Conservation (phyloP, 2,888 invertebrate species). For the Hermaeophaga mercurialis region DNA sequence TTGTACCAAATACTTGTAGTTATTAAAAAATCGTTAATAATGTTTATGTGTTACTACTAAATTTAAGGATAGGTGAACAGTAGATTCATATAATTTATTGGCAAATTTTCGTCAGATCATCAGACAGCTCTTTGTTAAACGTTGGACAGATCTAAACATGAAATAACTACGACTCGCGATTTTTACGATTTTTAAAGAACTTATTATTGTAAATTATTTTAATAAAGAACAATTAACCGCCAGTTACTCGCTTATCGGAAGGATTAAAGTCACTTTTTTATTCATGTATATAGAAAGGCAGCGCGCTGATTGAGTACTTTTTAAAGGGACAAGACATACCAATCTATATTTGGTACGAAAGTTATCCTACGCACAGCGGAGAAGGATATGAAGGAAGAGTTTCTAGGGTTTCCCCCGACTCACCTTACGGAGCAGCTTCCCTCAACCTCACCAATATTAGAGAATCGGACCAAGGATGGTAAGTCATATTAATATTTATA, state of each 20-base stretch:
- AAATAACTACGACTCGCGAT: too few relatives aligned
- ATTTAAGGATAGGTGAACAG: too few relatives aligned
- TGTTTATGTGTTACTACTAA: too few relatives aligned
- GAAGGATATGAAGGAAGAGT: slow-evolving; percentile 93
- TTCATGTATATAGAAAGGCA: slow-evolving; percentile 40
- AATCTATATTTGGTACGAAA: slow-evolving; percentile 98
- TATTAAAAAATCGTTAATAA: too few relatives aligned
- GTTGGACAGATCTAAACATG: too few relatives aligned
- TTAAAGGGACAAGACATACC: slow-evolving; percentile 92
- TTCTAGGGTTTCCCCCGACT: slow-evolving; percentile 85
- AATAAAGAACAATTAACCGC: neutral
- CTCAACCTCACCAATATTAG: slow-evolving; percentile 94
- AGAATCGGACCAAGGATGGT: slow-evolving; percentile 96
- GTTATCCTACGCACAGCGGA: slow-evolving; percentile 95
- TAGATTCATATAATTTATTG: too few relatives aligned
- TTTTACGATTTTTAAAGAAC: too few relatives aligned
- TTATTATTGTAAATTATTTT: too few relatives aligned
- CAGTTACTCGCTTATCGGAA: slow-evolving; percentile 15
- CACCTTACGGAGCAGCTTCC: slow-evolving; percentile 88
- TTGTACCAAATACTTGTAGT: too few relatives aligned
- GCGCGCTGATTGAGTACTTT: slow-evolving; percentile 51
- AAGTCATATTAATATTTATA: slow-evolving; percentile 60
- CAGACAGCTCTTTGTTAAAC: too few relatives aligned
- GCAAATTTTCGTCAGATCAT: too few relatives aligned
- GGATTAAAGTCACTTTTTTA: slow-evolving; percentile 46